Base-by-base conservation (phyloP, 2,113 vertebrate species). In the Oryzias javanicus region DNA sequence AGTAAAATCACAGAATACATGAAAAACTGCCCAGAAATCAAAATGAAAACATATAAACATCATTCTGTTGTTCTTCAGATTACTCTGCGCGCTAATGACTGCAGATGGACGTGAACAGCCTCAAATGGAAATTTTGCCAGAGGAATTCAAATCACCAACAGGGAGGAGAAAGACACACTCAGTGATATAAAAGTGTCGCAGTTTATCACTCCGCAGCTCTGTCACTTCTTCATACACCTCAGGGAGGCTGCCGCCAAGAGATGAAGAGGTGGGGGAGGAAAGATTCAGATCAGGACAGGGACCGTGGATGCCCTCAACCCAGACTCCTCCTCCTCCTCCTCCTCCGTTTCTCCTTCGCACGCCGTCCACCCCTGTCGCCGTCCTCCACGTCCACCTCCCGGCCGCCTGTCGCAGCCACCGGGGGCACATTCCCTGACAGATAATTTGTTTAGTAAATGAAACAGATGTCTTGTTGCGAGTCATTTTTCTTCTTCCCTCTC, bases 381-480 rank as follows among this genome's bases (percentile, higher is more conserved):
- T 35, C 61, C 57, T 67, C 65, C 67, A 55, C 51, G 60, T 40
- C 40, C 44, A 49, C 48, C 45, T 4, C 4, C 46, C 4, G 6
- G 73, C 45, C 69, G 64, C 70, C 54, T 61, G 69, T 52, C 78
- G 78, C 76, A 80, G 84, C 80, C 53, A 55, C 64, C 5, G 47
- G 46, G 55, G 71, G 51, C 61, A 83, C 42, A 82, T 57, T 81
- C 72, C 72, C 74, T 84, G 74, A 86, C 83, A 90, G 82, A 83
- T 90, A 60, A 86, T 82, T 89, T 71, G 79, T 87, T 89, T 87
- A 89, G 86, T 91, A 89, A 90, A 90, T 92, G 89, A 91, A 92
- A 92, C 78, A 89, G 86, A 92, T 91, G 88, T 93, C 89, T 90
- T 81, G 69, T 82, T 74, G 53, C 60, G 55, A 64, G 83, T 88